Evolutionary conservation across 37 sponge, comb jelly and placozoan species (phyloP).

Genomic region (Halichondria panicea): DNA sequence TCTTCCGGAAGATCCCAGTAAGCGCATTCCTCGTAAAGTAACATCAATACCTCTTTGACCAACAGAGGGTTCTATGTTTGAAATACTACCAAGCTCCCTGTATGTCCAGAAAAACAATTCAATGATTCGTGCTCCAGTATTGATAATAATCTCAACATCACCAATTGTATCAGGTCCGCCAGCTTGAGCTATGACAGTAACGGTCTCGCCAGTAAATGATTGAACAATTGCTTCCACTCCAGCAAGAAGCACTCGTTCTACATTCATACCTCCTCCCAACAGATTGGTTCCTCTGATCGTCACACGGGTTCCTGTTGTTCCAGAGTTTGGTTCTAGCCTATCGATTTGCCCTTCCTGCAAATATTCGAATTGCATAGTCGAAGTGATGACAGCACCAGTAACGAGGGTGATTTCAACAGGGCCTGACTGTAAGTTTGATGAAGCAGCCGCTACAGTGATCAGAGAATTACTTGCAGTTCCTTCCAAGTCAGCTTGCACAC

Average conservation of each 20-base stretch:
- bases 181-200: slow-evolving; percentile 10
- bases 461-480: slow-evolving; percentile 5
- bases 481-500: not conserved
- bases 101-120: slow-evolving; percentile 32
- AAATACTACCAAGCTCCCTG: slow-evolving; percentile 37
- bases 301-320: slow-evolving; percentile 67
- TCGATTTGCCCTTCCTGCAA: slow-evolving; percentile 49
- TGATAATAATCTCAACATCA: slow-evolving; percentile 28
- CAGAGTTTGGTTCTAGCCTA: slow-evolving; percentile 24
- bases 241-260: slow-evolving; percentile 24
- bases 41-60: slow-evolving; percentile 68
- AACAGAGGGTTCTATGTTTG: slow-evolving; percentile 29
- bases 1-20: slow-evolving; percentile 38
- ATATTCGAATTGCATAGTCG: slow-evolving; percentile 21
- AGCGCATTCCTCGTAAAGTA: slow-evolving; percentile 29
- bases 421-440: slow-evolving; percentile 4
- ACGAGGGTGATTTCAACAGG: slow-evolving; percentile 22
- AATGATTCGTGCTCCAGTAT: slow-evolving; percentile 46
- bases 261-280: slow-evolving; percentile 44
- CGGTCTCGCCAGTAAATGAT: not conserved
- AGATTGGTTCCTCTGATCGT: slow-evolving; percentile 56
- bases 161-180: not conserved
- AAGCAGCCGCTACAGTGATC: slow-evolving; percentile 8
- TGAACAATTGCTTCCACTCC: slow-evolving; percentile 38
- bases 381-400: slow-evolving; percentile 47